These are phyloP conservation scores for Loripinus fragilis DNA, from an alignment of 2,888 invertebrate genomes.

Conservation along the genomic window DNA sequence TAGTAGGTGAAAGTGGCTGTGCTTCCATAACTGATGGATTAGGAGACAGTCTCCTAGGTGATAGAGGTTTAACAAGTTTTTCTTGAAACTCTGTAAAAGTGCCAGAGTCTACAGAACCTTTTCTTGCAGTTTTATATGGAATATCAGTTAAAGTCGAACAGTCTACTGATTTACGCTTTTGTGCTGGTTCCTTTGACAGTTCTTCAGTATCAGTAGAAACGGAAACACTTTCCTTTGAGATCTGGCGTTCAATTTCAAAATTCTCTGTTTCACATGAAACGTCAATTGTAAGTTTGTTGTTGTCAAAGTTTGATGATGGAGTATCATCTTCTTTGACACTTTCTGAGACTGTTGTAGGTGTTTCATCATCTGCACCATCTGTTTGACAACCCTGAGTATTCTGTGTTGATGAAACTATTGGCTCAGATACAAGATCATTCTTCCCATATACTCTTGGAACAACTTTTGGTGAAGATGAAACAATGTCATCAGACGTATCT, in stretches of 20 bases:
- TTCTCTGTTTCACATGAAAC: slow-evolving; percentile 61
- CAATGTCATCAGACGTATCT: neutral
- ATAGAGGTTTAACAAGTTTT: slow-evolving; percentile 33
- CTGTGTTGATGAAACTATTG: slow-evolving; percentile 60
- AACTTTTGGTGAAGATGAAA: neutral
- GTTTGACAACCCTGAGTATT: slow-evolving; percentile 62
- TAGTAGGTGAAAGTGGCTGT: slow-evolving; percentile 56
- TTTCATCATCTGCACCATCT: slow-evolving; percentile 39
- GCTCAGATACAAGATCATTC: slow-evolving; percentile 54
- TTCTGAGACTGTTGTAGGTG: slow-evolving; percentile 32
- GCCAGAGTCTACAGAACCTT: slow-evolving; percentile 31
- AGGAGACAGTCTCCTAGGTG: slow-evolving; percentile 34
- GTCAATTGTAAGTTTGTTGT: slow-evolving; percentile 43
- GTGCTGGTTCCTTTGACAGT: slow-evolving; percentile 28
- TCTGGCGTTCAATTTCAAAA: slow-evolving; percentile 35
- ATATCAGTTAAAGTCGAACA: slow-evolving; percentile 40
- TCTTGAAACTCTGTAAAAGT: slow-evolving; percentile 21
- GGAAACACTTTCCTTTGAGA: slow-evolving; percentile 50
- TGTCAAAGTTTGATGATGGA: slow-evolving; percentile 27
- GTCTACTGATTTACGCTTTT: slow-evolving; percentile 46
- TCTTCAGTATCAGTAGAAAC: slow-evolving; percentile 54
- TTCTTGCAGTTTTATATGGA: slow-evolving; percentile 31
- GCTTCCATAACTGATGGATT: slow-evolving; percentile 49
- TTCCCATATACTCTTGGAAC: slow-evolving; percentile 20
- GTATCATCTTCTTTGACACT: slow-evolving; percentile 32